phyloP scores from a whole-genome alignment of 2,797 vertebrate genomes.

The Nannoperca australis region DNA sequence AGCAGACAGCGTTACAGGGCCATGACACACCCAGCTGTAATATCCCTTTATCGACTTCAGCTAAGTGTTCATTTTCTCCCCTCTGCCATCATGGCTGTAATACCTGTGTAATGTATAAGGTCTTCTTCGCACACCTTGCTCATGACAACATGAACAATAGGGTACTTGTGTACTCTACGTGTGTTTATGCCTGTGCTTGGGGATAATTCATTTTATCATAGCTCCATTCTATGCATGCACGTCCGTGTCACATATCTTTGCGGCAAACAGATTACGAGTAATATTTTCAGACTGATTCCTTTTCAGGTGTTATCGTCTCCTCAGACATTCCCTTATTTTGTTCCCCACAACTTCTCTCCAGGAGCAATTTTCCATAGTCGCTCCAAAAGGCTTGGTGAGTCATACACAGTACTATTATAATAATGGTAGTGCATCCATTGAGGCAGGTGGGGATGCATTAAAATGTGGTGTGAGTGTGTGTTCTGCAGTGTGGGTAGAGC shows the following conservation, averaged over 20 bases:
- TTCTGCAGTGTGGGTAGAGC: conserved; percentile 56
- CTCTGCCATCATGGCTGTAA: conserved; percentile 44
- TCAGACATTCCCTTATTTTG: conserved; percentile 55
- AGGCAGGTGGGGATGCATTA: conserved; percentile 62
- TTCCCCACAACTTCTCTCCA: conserved; percentile 51
- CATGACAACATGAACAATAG: conserved; percentile 60
- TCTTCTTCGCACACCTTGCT: conserved; percentile 56
- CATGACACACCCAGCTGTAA: conserved; percentile 62
- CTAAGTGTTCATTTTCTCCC: conserved; percentile 72
- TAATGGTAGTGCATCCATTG: conserved; percentile 61
- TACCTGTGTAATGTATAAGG: conserved; percentile 62
- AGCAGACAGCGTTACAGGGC: conserved; percentile 24
- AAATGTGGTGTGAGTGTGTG: conserved; percentile 68
- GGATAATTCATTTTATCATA: conserved; percentile 55
- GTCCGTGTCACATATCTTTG: conserved; percentile 50
- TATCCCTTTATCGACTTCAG: conserved; percentile 64
- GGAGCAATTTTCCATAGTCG: conserved; percentile 74
- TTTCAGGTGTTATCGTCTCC: conserved; percentile 68
- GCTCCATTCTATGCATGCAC: conserved; percentile 37
- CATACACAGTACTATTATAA: conserved; percentile 65
- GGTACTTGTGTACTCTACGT: not conserved
- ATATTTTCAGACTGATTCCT: conserved; percentile 75
- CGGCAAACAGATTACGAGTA: conserved; percentile 58
- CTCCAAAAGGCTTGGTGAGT: conserved; percentile 65
- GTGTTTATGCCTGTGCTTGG: conserved; percentile 13